Evolutionary conservation across 2,797 vertebrate genomes (phyloP).

Genomic region (Scolopax bukidnonensis): DNA sequence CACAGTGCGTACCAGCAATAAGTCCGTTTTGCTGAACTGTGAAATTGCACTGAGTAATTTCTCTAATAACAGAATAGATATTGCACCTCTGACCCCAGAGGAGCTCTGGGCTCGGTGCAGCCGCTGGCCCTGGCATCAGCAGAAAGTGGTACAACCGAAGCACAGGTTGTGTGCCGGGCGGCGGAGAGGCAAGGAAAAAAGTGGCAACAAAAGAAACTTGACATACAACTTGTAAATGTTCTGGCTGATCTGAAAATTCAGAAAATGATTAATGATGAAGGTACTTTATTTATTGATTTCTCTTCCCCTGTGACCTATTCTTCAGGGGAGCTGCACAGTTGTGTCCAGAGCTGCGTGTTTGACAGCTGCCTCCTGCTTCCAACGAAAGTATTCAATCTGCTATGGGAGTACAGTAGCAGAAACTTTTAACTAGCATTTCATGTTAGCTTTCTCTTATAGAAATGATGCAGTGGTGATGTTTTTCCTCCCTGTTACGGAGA

Average conservation of each 20-base stretch:
- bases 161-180: background rate
- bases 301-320: background rate
- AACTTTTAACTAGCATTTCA: slow-evolving; percentile 34
- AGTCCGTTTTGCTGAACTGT: slow-evolving; percentile 59
- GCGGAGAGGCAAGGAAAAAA: background rate
- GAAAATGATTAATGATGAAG: background rate
- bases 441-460: background rate
- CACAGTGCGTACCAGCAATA: slow-evolving; percentile 7
- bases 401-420: background rate
- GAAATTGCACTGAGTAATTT: slow-evolving; percentile 56
- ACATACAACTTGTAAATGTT: background rate
- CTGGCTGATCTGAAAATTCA: background rate
- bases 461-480: background rate
- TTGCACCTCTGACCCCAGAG: slow-evolving; percentile 47
- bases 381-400: background rate
- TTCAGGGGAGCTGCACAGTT: background rate
- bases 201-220: background rate
- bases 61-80: slow-evolving; percentile 61
- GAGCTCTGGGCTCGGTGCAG: background rate
- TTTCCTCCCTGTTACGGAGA: background rate
- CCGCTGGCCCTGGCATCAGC: background rate
- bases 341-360: background rate
- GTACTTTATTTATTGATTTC: background rate
- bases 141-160: background rate
- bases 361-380: background rate